Evolutionary conservation across 1,140 invertebrate genomes (phyloP), one percentile per base, ranked within the genome.

Genomic region (Melipona quadrifasciata): DNA sequence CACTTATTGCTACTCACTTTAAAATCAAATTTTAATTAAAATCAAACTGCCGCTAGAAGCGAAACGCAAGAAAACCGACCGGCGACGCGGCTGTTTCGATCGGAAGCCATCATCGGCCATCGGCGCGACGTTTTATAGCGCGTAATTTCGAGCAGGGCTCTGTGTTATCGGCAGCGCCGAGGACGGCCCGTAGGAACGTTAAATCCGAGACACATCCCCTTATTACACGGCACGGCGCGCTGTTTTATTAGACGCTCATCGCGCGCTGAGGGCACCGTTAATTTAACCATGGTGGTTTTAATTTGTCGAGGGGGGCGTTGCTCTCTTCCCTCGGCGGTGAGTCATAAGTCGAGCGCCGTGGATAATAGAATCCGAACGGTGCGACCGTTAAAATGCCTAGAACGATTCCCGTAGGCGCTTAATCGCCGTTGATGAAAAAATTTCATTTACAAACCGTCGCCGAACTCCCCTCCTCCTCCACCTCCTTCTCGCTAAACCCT

Each of bases 261-360:
- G 80, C 86, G 21, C 75, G 77, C 39, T 47, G 80, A 83, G 77
- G 70, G 73, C 86, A 83, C 71, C 84, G 83, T 91, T 88, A 89
- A 91, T 91, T 91, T 87, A 87, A 90, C 82, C 86, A 88, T 91
- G 75, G 85, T 73, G 76, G 79, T 91, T 92, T 92, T 91, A 88
- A 89, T 92, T 90, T 91, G 78, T 88, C 58, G 57, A 6, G n/a
- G 71, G 53, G 70, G 2, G 58, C 39, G n/a, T 53, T 14, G 24
- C 67, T 53, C 47, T 51, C 76, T 79, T 47, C 70, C 27, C 17
- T n/a, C 53, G n/a, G 61, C 68, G 70, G 51, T 86, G 81, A 87
- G 74, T 89, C 83, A 82, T 87, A 87, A 89, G 85, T 90, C 61
- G 74, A 61, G 51, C 68, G 21, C 58, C 74, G 78, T 85, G 77